Evolutionary conservation across 2,113 vertebrate genomes (phyloP).

Genomic region (Rhynchopsitta pachyrhyncha): DNA sequence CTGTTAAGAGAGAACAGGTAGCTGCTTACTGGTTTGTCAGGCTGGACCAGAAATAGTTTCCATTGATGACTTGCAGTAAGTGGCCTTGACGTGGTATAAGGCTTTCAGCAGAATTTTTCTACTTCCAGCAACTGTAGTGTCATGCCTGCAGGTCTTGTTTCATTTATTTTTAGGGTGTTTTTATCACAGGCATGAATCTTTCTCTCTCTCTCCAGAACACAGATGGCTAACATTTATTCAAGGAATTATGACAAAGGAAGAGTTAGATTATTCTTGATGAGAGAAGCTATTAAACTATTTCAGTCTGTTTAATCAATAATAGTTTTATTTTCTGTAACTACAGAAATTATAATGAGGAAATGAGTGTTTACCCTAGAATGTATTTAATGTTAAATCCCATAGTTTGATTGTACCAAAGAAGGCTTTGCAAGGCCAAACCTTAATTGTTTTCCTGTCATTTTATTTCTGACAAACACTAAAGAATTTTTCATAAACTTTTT

Average conservation of each 20-base stretch:
- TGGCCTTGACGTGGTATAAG: rapidly evolving
- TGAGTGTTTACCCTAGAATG: not conserved
- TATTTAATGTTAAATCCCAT: not conserved
- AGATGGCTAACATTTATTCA: not conserved
- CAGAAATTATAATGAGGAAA: not conserved
- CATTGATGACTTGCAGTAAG: not conserved
- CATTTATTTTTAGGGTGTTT: not conserved
- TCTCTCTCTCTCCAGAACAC: not conserved
- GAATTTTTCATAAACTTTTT: not conserved
- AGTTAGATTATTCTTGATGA: not conserved
- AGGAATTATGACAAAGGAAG: not conserved
- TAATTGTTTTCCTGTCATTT: not conserved
- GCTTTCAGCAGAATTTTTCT: not conserved
- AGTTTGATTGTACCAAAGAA: not conserved
- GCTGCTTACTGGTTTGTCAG: not conserved
- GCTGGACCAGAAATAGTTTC: not conserved
- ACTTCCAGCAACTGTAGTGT: not conserved
- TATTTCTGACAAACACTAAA: not conserved
- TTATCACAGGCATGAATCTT: not conserved
- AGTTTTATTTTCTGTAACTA: not conserved
- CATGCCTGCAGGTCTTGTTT: not conserved
- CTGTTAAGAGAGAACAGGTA: not conserved
- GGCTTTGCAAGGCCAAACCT: not conserved
- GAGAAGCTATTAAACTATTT: not conserved
- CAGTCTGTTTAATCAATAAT: not conserved